phyloP scores from a whole-genome alignment of 2,797 vertebrate genomes.

The Sebastes nivosus region DNA sequence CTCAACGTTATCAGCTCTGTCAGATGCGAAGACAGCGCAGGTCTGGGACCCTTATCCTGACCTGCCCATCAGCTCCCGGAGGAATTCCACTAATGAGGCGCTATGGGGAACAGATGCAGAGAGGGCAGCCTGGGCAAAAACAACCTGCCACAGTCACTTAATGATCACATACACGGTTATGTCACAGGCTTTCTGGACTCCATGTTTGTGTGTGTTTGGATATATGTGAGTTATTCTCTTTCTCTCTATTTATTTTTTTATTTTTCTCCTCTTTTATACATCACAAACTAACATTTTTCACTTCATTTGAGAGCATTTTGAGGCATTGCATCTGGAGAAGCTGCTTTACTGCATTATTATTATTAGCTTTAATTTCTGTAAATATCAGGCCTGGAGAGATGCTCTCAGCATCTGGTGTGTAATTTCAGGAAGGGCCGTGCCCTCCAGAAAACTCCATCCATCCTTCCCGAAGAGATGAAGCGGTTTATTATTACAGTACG shows the following conservation, averaged over 20 bases:
- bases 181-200: slow-evolving; percentile 74
- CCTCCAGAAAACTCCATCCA: slow-evolving; percentile 66
- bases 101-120: slow-evolving; percentile 81
- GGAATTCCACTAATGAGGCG: slow-evolving; percentile 78
- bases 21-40: slow-evolving; percentile 74
- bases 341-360: slow-evolving; percentile 3
- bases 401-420: slow-evolving; percentile 72
- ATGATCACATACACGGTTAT: slow-evolving; percentile 73
- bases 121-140: slow-evolving; percentile 68
- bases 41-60: slow-evolving; percentile 70
- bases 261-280: background rate
- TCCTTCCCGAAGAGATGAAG: slow-evolving; percentile 61
- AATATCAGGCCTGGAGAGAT: slow-evolving; percentile 62
- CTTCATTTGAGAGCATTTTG: background rate
- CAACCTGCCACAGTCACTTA: slow-evolving; percentile 80
- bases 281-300: background rate
- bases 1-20: slow-evolving; percentile 77
- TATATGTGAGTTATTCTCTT: slow-evolving; percentile 34
- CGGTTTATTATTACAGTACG: slow-evolving; percentile 79
- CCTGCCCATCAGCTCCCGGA: slow-evolving; percentile 70
- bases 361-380: slow-evolving; percentile 59
- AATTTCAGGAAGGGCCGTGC: slow-evolving; percentile 75
- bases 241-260: slow-evolving; percentile 13
- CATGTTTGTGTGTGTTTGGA: slow-evolving; percentile 68
- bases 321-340: background rate